Evolutionary conservation across 2,113 vertebrate species (phyloP).

Genomic region (Lichenostomus cassidix): DNA sequence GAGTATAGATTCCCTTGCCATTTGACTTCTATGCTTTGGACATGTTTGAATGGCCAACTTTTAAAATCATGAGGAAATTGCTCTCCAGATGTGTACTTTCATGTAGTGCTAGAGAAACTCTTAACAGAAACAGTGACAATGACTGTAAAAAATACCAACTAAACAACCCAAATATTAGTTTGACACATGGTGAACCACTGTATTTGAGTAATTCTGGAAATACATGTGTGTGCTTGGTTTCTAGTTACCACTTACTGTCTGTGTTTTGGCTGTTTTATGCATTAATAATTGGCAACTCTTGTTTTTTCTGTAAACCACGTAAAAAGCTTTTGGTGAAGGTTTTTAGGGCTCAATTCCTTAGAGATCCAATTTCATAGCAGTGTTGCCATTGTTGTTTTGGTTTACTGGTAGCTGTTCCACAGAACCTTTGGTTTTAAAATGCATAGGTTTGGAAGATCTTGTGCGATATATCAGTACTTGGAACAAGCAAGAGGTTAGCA

Average conservation of each 20-base stretch:
- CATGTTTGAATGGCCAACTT: no score
- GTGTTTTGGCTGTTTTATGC: neutral
- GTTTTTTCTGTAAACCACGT: neutral
- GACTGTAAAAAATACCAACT: neutral
- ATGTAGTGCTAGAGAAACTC: neutral
- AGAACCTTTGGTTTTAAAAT: neutral
- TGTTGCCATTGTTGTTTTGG: neutral
- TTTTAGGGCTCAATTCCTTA: neutral
- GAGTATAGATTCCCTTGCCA: neutral
- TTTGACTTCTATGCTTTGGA: neutral
- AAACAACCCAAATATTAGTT: neutral
- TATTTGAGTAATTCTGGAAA: neutral
- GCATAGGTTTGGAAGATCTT: neutral
- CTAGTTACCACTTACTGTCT: neutral
- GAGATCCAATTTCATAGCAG: neutral
- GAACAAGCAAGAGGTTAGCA: neutral
- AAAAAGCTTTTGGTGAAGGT: neutral
- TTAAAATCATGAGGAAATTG: neutral
- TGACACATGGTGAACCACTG: neutral
- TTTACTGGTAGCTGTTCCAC: neutral
- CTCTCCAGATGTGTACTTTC: neutral
- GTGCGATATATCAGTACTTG: neutral
- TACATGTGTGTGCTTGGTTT: neutral
- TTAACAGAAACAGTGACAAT: neutral
- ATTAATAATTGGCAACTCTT: neutral